Evolutionary conservation across 2,888 invertebrate species (phyloP).

Genomic region (Scaptodrosophila latifasciaeformis): DNA sequence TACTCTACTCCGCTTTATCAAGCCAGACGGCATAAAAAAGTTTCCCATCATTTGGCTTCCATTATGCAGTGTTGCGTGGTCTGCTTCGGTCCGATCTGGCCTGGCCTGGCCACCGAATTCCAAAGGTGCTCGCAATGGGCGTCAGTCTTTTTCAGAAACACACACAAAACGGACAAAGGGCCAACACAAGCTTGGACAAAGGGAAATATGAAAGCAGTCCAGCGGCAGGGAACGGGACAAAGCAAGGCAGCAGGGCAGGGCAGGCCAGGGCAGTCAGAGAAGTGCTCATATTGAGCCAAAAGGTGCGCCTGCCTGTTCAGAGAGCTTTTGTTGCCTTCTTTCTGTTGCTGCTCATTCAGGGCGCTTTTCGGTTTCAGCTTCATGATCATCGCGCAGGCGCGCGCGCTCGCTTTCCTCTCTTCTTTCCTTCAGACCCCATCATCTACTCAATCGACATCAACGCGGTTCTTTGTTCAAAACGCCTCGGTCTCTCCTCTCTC

Average conservation of each 20-base stretch:
- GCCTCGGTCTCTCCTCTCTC: background rate
- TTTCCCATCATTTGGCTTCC: constrained; percentile 69
- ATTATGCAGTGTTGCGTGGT: constrained; percentile 55
- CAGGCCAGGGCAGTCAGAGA: no score
- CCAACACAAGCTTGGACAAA: background rate
- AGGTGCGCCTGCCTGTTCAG: constrained; percentile 51
- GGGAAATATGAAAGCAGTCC: background rate
- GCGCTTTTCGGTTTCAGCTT: constrained; percentile 18
- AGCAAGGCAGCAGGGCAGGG: constrained; percentile 11
- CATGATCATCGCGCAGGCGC: constrained; percentile 60
- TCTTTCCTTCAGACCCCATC: constrained; percentile 16
- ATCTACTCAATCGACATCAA: constrained; percentile 52
- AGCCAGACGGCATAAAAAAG: constrained; percentile 58
- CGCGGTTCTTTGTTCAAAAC: constrained; percentile 59
- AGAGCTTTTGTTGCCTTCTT: constrained; percentile 27
- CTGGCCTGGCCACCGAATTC: constrained; percentile 64
- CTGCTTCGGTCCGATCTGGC: background rate
- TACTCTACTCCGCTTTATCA: no score
- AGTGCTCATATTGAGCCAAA: background rate
- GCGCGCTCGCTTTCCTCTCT: constrained; percentile 20
- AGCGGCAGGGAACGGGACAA: background rate
- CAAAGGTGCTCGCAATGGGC: constrained; percentile 51
- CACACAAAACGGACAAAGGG: constrained; percentile 6
- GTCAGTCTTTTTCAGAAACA: constrained; percentile 34
- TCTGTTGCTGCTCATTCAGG: constrained; percentile 33